Percentiles rank a stretch among this genome's conserved stretches.
Conservation (phyloP, 1,140 invertebrate species). For the Drosophila santomea region DNA sequence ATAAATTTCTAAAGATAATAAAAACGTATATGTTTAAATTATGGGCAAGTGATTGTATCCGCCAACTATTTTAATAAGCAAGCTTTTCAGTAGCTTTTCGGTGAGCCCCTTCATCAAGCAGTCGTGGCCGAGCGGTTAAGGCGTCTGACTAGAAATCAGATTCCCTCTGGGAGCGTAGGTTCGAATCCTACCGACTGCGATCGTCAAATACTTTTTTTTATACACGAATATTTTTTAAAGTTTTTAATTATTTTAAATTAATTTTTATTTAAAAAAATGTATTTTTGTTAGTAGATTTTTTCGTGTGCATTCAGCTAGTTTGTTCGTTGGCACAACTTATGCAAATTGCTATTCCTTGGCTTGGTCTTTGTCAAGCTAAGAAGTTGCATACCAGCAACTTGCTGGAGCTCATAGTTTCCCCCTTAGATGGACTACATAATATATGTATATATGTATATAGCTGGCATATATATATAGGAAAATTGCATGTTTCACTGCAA, state of each 20-base stretch:
- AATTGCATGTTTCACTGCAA: slow-evolving; percentile 74
- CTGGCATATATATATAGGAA: slow-evolving; percentile 48
- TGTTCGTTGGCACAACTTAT: slow-evolving; percentile 56
- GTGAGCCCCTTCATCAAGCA: slow-evolving; percentile 81
- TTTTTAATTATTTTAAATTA: no score
- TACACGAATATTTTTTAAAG: no score
- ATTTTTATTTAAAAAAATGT: not conserved
- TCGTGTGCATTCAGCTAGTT: slow-evolving; percentile 9
- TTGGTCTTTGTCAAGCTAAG: slow-evolving; percentile 60
- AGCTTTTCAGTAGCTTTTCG: not conserved
- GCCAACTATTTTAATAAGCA: not conserved
- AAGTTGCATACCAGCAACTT: slow-evolving; percentile 49
- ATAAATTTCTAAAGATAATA: not conserved
- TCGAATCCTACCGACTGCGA: slow-evolving; percentile 93
- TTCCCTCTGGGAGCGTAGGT: slow-evolving; percentile 94
- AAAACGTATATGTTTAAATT: not conserved
- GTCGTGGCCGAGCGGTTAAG: slow-evolving; percentile 94
- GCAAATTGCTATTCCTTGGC: slow-evolving; percentile 53
- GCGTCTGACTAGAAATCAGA: slow-evolving; percentile 94
- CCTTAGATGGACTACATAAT: slow-evolving; percentile 17
- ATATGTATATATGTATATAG: slow-evolving; percentile 32
- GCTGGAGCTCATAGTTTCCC: slow-evolving; percentile 42
- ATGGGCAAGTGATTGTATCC: not conserved
- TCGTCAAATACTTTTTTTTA: not conserved
- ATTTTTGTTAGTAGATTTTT: not conserved